phyloP scores from a whole-genome alignment of 2,888 invertebrate species.

The Eupithecia subfuscata region DNA sequence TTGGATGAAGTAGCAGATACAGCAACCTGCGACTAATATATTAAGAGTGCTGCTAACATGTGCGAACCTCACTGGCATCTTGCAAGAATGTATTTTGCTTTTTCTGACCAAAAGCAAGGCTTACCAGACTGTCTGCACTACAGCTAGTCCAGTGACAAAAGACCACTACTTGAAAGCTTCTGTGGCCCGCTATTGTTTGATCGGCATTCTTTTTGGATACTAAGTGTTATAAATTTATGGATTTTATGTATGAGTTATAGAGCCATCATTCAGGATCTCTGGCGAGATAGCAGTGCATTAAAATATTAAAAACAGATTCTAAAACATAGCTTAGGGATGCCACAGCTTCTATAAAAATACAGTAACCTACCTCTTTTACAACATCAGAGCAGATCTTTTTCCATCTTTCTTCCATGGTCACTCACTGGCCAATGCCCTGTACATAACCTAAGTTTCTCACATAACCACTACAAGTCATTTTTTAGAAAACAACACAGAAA shows the following conservation, averaged over 20 bases:
- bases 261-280: too few species aligned
- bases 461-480: slow-evolving; percentile 2
- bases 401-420: slow-evolving; percentile 33
- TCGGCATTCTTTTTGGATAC: background rate
- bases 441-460: slow-evolving; percentile 10
- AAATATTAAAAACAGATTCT: background rate
- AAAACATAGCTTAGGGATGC: background rate
- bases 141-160: background rate
- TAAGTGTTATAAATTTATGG: background rate
- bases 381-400: slow-evolving; percentile 33
- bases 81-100: background rate
- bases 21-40: background rate
- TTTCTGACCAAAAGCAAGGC: background rate
- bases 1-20: background rate
- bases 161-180: background rate
- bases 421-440: background rate
- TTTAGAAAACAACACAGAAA: background rate
- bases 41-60: background rate
- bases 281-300: background rate
- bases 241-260: background rate
- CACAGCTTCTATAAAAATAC: background rate
- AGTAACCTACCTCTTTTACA: slow-evolving; percentile 24
- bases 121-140: background rate
- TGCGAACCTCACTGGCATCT: background rate
- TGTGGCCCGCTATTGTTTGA: background rate